These are phyloP conservation scores for Caenorhabditis virilis DNA, from an alignment of 2,888 invertebrate species.

Conservation along the genomic window DNA sequence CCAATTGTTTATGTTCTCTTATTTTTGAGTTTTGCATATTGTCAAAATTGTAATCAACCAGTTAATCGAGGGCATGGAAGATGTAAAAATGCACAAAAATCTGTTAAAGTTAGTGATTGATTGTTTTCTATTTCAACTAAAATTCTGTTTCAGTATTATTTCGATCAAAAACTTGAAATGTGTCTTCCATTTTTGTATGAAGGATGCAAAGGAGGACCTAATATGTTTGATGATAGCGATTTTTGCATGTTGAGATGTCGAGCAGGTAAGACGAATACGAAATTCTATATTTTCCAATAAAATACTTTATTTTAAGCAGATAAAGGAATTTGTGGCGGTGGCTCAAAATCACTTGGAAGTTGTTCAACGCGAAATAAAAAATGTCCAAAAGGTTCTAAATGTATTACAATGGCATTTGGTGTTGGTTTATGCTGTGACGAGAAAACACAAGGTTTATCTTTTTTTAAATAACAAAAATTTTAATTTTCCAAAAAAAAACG, in stretches of 20 bases:
- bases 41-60: slow-evolving; percentile 15
- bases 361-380: slow-evolving; percentile 27
- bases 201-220: slow-evolving; percentile 30
- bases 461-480: not conserved
- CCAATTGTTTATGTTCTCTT: too few species aligned
- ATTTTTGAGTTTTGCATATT: too few species aligned
- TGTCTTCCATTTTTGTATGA: slow-evolving; percentile 34
- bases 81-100: slow-evolving; percentile 16
- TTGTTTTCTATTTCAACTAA: not conserved
- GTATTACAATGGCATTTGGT: slow-evolving; percentile 34
- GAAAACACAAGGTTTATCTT: slow-evolving; percentile 1
- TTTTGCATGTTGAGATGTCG: slow-evolving; percentile 26
- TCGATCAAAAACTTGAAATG: slow-evolving; percentile 28
- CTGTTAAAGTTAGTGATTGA: not conserved
- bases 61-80: slow-evolving; percentile 23
- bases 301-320: slow-evolving; percentile 18
- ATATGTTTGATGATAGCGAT: slow-evolving; percentile 22
- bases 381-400: slow-evolving; percentile 22
- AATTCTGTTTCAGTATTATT: slow-evolving; percentile 17
- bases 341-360: slow-evolving; percentile 15
- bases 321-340: slow-evolving; percentile 37
- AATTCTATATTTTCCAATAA: not conserved
- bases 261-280: slow-evolving; percentile 14
- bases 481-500: not conserved
- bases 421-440: slow-evolving; percentile 14